A percentile compares a stretch with the other conserved stretches of the same genome.
Evolutionary conservation across 2,113 vertebrate genomes (phyloP).

Genomic region (Rutilus rutilus): DNA sequence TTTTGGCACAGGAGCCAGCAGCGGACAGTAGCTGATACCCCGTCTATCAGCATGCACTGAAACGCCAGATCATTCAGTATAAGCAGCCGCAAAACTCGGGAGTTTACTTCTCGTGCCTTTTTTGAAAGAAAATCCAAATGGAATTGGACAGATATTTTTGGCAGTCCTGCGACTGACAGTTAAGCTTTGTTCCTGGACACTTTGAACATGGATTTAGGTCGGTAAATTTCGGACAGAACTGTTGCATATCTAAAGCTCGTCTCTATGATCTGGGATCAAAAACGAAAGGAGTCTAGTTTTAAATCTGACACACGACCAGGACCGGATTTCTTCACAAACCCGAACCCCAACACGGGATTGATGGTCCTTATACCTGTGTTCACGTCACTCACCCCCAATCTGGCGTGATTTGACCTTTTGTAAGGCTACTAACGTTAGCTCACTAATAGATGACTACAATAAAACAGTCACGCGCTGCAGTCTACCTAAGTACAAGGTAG

Average conservation of each 20-base stretch:
- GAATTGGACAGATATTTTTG: slow-evolving; percentile 39
- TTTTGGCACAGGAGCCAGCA: slow-evolving; percentile 11
- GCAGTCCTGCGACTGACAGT: slow-evolving; percentile 37
- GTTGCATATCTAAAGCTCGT: background rate
- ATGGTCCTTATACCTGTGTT: slow-evolving; percentile 31
- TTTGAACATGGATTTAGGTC: slow-evolving; percentile 44
- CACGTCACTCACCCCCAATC: background rate
- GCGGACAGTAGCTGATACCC: slow-evolving; percentile 41
- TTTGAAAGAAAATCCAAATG: slow-evolving; percentile 30
- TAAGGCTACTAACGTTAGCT: slow-evolving; percentile 39
- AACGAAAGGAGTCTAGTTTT: slow-evolving; percentile 21
- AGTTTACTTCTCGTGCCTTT: slow-evolving; percentile 4
- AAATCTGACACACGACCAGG: slow-evolving; percentile 26
- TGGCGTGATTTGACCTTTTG: slow-evolving; percentile 38
- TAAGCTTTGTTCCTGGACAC: slow-evolving; percentile 13
- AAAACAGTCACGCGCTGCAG: slow-evolving; percentile 23
- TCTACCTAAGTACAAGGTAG: slow-evolving; percentile 40
- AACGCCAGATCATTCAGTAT: background rate
- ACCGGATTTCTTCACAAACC: slow-evolving; percentile 3
- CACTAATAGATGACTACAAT: slow-evolving; percentile 42
- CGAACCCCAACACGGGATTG: slow-evolving; percentile 9
- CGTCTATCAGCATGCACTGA: slow-evolving; percentile 21
- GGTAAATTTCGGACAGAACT: slow-evolving; percentile 26
- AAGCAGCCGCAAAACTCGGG: background rate
- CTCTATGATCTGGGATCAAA: slow-evolving; percentile 10